phyloP scores from a whole-genome alignment of 2,888 invertebrate genomes.

The Drosophila sordidula region DNA sequence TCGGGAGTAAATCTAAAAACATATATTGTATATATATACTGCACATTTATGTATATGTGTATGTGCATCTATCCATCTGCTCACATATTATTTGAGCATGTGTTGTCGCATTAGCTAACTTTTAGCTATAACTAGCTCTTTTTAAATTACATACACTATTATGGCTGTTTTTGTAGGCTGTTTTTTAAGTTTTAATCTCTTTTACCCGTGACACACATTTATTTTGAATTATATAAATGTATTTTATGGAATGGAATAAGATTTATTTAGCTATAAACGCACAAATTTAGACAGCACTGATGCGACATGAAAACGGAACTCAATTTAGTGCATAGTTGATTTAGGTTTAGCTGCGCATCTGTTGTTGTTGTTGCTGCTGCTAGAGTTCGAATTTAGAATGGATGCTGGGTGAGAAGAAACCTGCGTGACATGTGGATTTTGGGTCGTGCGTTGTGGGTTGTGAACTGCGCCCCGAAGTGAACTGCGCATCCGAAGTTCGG shows the following conservation, averaged over 20 bases:
- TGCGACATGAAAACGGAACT: slow-evolving; percentile 25
- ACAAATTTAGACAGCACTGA: slow-evolving; percentile 8
- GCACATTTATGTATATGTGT: not conserved
- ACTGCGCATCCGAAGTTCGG: slow-evolving; percentile 37
- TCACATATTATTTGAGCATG: slow-evolving; percentile 23
- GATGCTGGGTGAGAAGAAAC: slow-evolving; percentile 21
- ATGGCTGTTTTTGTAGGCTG: not conserved
- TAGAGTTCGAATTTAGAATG: slow-evolving; percentile 26
- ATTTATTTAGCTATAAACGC: not conserved
- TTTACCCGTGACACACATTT: too few species aligned
- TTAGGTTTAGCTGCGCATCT: slow-evolving; percentile 30
- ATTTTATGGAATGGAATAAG: too few species aligned
- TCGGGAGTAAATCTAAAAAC: slow-evolving; percentile 34
- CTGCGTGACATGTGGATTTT: slow-evolving; percentile 47
- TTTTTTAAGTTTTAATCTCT: not conserved
- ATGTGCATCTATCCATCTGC: slow-evolving; percentile 3
- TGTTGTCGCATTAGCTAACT: not conserved
- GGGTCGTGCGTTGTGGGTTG: slow-evolving; percentile 25
- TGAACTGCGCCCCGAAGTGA: slow-evolving; percentile 38
- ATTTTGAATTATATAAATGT: too few species aligned
- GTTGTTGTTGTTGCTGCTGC: slow-evolving; percentile 31
- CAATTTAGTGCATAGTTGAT: slow-evolving; percentile 37
- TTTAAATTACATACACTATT: too few species aligned
- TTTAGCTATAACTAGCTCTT: too few species aligned
- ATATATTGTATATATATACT: slow-evolving; percentile 16